phyloP scores from a whole-genome alignment of 2,113 vertebrate species.

The Solea solea region DNA sequence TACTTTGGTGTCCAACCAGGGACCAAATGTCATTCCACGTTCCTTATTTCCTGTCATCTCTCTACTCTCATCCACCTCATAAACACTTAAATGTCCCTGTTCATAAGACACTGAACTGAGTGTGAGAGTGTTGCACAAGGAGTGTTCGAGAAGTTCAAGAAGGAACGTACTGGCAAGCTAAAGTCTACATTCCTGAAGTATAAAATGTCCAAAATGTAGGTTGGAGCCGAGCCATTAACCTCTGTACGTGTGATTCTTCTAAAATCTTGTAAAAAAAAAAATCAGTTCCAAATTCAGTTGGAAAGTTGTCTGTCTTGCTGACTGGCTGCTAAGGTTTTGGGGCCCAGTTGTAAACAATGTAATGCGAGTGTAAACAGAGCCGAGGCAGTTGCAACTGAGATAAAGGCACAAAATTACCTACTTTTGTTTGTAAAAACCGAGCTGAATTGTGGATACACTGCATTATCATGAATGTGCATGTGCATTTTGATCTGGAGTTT shows the following conservation, averaged over 20 bases:
- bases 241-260: not conserved
- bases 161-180: constrained; percentile 22
- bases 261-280: not conserved
- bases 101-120: not conserved
- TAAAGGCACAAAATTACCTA: not conserved
- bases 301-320: not conserved
- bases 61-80: not conserved
- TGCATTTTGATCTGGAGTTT: not conserved
- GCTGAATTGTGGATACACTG: not conserved
- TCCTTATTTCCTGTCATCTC: constrained; percentile 2
- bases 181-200: constrained; percentile 7
- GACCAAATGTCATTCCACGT: too few species aligned
- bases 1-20: too few species aligned
- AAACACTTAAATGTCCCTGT: not conserved
- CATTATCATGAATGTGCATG: not conserved
- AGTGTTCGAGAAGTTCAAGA: constrained; percentile 30
- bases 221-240: constrained; percentile 11
- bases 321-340: not conserved
- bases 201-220: constrained; percentile 6
- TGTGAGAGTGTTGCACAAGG: not conserved
- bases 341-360: not conserved
- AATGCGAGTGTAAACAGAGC: constrained; percentile 10
- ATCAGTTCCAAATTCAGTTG: not conserved
- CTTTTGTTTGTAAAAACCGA: too few species aligned
- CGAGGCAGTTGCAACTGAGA: not conserved